Percentiles rank a stretch among this genome's conserved stretches.
Evolutionary conservation across 2,113 vertebrate species (phyloP).

Genomic region (Sapayoa aenigma): DNA sequence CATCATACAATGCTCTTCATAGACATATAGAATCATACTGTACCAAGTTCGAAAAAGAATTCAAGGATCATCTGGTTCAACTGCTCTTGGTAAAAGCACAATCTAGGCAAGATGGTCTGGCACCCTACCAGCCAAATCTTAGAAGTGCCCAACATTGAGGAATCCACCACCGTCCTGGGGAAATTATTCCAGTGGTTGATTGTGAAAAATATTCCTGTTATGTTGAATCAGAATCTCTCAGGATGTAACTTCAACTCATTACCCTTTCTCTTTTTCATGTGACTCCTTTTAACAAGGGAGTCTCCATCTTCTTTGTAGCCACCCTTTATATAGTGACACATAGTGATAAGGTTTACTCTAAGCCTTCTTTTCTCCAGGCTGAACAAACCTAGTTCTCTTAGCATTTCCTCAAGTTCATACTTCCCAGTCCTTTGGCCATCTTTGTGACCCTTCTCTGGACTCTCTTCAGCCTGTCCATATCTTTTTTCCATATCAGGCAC

Average conservation of each 20-base stretch:
- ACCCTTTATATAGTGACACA: neutral
- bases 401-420: neutral
- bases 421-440: neutral
- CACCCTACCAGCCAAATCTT: neutral
- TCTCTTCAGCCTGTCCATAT: neutral
- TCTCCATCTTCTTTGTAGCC: too few species aligned
- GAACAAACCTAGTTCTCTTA: neutral
- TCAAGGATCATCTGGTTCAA: neutral
- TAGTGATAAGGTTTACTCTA: too few species aligned
- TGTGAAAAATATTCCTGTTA: neutral
- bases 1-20: neutral
- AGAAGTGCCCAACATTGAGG: too few species aligned
- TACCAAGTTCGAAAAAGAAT: neutral
- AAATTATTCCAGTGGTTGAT: neutral
- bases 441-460: neutral
- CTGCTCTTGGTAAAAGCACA: neutral
- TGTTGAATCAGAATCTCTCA: neutral
- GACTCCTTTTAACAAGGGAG: neutral
- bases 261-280: accelerated
- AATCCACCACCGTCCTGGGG: neutral
- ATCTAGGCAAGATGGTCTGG: neutral
- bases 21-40: neutral
- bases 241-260: neutral
- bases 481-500: accelerated
- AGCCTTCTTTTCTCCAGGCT: neutral